Conservation (phyloP, 2,797 vertebrate species). For the Arctocebus calabarensis region DNA sequence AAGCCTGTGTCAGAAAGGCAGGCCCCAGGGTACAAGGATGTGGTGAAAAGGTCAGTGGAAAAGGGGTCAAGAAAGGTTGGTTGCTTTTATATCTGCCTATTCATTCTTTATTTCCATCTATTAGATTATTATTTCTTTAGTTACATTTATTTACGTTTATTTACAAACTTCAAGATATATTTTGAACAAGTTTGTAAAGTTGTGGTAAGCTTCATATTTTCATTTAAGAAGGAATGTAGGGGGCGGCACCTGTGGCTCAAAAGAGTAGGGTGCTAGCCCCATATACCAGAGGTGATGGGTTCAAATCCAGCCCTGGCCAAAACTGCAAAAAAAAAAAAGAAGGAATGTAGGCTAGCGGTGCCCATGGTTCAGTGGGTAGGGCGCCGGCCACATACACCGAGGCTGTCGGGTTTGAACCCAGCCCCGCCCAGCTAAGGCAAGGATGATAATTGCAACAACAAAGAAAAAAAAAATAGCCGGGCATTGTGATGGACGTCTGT, state of each 20-base stretch:
- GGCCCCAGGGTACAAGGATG: slow-evolving; percentile 96
- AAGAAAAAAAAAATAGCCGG: too few species aligned
- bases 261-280: too few species aligned
- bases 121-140: slow-evolving; percentile 44
- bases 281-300: too few species aligned
- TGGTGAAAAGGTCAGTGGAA: slow-evolving; percentile 94
- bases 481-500: too few species aligned
- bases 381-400: too few species aligned
- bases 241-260: too few species aligned
- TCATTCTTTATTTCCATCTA: slow-evolving; percentile 52
- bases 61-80: slow-evolving; percentile 64
- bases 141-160: neutral
- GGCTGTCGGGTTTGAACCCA: too few species aligned
- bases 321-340: too few species aligned
- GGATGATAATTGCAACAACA: too few species aligned
- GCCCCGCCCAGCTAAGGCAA: too few species aligned
- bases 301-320: too few species aligned
- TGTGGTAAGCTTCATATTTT: slow-evolving; percentile 29
- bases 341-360: neutral
- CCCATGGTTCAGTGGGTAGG: too few species aligned
- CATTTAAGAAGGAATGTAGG: slow-evolving; percentile 58
- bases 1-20: slow-evolving; percentile 97
- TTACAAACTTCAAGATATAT: slow-evolving; percentile 44
- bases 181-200: slow-evolving; percentile 56
- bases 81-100: slow-evolving; percentile 51